Conservation (phyloP, 2,888 invertebrate genomes). For the Automeris io region DNA sequence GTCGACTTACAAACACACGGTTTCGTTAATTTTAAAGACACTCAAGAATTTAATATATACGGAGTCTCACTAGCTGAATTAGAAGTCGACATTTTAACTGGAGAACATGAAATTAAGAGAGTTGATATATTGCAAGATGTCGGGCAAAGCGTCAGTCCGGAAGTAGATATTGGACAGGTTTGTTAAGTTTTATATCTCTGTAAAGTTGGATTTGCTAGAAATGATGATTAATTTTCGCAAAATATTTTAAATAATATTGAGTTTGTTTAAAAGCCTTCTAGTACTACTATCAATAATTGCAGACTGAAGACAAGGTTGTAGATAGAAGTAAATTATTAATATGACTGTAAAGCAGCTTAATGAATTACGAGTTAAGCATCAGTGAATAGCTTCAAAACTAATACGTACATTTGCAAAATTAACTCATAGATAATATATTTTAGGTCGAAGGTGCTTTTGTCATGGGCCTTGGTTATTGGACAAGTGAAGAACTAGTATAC, state of each 20-base stretch:
- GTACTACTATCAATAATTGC: too few species aligned
- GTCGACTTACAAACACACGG: slow-evolving; percentile 42
- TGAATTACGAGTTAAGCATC: too few species aligned
- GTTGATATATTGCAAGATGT: slow-evolving; percentile 81
- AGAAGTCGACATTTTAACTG: slow-evolving; percentile 83
- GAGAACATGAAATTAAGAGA: slow-evolving; percentile 76
- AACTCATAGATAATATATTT: too few species aligned
- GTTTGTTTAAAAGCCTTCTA: too few species aligned
- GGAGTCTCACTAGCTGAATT: slow-evolving; percentile 79
- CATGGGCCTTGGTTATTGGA: slow-evolving; percentile 86
- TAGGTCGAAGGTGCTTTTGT: slow-evolving; percentile 84
- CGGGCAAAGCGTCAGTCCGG: slow-evolving; percentile 80
- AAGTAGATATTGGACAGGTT: slow-evolving; percentile 80
- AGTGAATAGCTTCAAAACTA: too few species aligned
- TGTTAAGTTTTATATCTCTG: slow-evolving; percentile 24
- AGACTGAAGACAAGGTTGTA: too few species aligned
- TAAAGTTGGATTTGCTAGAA: neutral
- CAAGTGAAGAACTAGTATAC: slow-evolving; percentile 81
- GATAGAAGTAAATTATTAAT: too few species aligned
- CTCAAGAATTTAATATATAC: slow-evolving; percentile 46
- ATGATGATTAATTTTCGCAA: neutral
- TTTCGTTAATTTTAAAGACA: slow-evolving; percentile 25
- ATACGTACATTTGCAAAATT: too few species aligned
- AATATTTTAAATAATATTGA: too few species aligned
- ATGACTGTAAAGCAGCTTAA: too few species aligned